A percentile compares a stretch with the other conserved stretches of the same genome.
Conservation (phyloP, 1,140 invertebrate species). For the Ceratina australensis region DNA sequence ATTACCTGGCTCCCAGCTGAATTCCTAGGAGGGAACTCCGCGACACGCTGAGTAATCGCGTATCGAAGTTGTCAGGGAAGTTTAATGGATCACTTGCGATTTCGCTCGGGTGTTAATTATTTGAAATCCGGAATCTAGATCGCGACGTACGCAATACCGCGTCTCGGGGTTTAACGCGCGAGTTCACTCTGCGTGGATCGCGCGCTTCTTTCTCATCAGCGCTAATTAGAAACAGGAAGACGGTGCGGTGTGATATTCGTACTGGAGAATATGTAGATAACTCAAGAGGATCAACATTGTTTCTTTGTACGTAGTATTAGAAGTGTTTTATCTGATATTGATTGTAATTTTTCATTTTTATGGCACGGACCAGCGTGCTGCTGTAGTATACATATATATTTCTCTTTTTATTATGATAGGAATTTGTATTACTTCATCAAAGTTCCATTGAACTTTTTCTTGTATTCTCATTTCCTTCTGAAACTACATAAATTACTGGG, state of each 20-base stretch:
- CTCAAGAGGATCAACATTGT: conserved; percentile 23
- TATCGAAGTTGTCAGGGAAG: neutral
- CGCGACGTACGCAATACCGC: conserved; percentile 7
- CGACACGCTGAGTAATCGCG: neutral
- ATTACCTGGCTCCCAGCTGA: conserved; percentile 40
- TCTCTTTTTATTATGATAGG: neutral
- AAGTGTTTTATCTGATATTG: too few species aligned
- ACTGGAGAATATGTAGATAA: neutral
- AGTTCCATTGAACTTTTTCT: neutral
- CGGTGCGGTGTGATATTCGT: neutral
- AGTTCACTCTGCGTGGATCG: conserved; percentile 14
- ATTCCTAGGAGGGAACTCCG: conserved; percentile 28
- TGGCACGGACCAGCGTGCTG: neutral
- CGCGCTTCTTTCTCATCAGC: conserved; percentile 17
- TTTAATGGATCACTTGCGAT: conserved; percentile 5
- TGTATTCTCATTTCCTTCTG: neutral
- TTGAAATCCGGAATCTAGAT: neutral
- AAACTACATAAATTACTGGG: too few species aligned
- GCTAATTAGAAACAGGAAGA: conserved; percentile 38
- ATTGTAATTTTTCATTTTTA: neutral
- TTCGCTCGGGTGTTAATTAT: conserved; percentile 14
- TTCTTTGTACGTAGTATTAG: neutral
- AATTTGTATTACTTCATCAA: neutral
- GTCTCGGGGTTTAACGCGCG: neutral
- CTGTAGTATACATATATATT: neutral